These are phyloP conservation scores for Lota lota DNA, from an alignment of 2,113 vertebrate species.

Conservation along the genomic window DNA sequence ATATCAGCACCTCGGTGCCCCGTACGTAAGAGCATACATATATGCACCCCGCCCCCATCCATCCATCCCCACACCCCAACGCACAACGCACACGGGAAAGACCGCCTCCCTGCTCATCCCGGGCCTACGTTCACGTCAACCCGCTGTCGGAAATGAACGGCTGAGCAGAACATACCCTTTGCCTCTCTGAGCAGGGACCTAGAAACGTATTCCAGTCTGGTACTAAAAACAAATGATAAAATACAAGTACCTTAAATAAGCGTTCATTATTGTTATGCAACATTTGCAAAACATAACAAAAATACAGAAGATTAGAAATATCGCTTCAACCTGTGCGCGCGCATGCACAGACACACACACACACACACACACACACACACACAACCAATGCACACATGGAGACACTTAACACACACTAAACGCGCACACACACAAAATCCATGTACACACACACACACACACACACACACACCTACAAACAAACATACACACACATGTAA, in stretches of 20 bases:
- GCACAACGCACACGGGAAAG: slow-evolving; percentile 50
- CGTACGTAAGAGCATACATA: slow-evolving; percentile 41
- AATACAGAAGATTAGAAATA: background rate
- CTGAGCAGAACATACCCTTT: background rate
- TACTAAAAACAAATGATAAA: background rate
- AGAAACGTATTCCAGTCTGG: no score
- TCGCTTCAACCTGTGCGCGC: slow-evolving; percentile 9
- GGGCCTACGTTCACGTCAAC: background rate
- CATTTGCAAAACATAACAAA: slow-evolving; percentile 21
- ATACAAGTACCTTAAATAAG: slow-evolving; percentile 17
- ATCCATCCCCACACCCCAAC: background rate
- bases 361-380: slow-evolving; percentile 29
- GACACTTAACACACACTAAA: slow-evolving; percentile 22
- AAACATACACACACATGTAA: slow-evolving; percentile 50
- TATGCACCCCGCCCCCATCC: slow-evolving; percentile 3
- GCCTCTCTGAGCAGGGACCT: no score
- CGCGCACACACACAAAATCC: background rate
- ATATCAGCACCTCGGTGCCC: slow-evolving; percentile 75
- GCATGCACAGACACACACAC: slow-evolving; percentile 12
- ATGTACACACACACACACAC: slow-evolving; percentile 20
- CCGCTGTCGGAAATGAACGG: slow-evolving; percentile 2
- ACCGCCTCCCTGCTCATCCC: slow-evolving; percentile 23
- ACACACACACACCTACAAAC: slow-evolving; percentile 24
- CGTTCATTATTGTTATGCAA: background rate
- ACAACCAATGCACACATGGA: background rate